Evolutionary conservation across 2,113 vertebrate species (phyloP), one percentile per base, ranked within the genome.

Genomic region (Thamnophis sirtalis): DNA sequence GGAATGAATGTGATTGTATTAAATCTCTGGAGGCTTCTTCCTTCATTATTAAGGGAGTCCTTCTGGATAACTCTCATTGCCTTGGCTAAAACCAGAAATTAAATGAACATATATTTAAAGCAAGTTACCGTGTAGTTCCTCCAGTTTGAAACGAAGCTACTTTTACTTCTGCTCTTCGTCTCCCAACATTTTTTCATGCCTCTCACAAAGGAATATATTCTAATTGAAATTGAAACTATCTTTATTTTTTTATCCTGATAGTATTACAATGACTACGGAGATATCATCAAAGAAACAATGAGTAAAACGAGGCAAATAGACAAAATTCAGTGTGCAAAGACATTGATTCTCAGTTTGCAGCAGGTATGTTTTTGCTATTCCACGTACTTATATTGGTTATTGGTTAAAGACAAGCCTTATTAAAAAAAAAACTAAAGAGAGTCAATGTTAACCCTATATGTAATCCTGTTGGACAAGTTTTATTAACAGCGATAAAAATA

Each of bases 211-310:
- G 84, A 15, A 86, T 91, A 5, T 90, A 68, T 91, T 24, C 56
- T 80, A 91, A 43, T 0, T 7, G 86, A 92, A 4, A 21, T 89
- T 94, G 91, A 94, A 8, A 7, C 21, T 0, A 80, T 89, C 92
- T 85, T 9, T 88, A 1, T 73, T 68, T 55, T 26, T 26, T 26
- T 94, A 92, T 95, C 22, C 95, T 91, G 89, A 53, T 96, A 99
- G 99, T 99, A 99, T 98, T 99, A 99, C 96, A 99, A 99, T 55
- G 99, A 99, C 94, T 99, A 99, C 85, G 99, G 99, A 50, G 99
- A 99, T 96, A 99, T 99, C 95, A 99, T 99, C 97, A 99, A 99
- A 97, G 99, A 99, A 97, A 99, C 99, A 0, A 99, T 99, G 99
- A 99, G 99, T 97, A 99, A 99, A 97, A 99, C 99, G 80, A 98